Base-by-base conservation (phyloP, 37 sponge, comb jelly and placozoan genomes). In the Spongia lamella region DNA sequence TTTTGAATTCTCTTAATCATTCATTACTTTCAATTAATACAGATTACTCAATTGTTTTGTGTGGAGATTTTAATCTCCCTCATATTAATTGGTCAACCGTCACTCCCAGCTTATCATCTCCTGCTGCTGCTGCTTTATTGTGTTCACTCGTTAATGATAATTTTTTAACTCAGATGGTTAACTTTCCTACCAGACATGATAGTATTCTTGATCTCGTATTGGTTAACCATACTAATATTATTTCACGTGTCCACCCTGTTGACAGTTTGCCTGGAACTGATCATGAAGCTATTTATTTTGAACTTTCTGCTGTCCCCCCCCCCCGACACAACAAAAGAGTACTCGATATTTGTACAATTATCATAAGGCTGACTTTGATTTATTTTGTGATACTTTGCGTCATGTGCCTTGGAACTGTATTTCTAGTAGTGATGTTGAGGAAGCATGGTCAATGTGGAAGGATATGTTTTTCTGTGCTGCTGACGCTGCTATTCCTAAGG, bases 11-110 rank as follows among this genome's bases (percentile, higher is more conserved):
- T 6, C 50, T 68, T 4, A 19, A 22, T 7, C 7, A 65, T 36
- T 77, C 66, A 11, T 19, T 77, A 15, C 25, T 31, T 38, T 22
- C 11, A 20, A 20, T 49, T 1, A 55, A 53, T 22, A 14, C 63
- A 7, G 63, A 54, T 20, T n/a, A n/a, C n/a, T 37, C 66, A 14
- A 77, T 77, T 38, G 19, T 77, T 9, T 56, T 77, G 2, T 52
- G 55, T 50, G 78, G 78, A 30, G 78, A 77, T 56, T 77, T 77
- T 24, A 77, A 77, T 36, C 20, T 65, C 11, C 78, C 67, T 11
- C 40, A 38, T 38, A 26, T 72, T 52, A 53, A 5, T 4, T 39
- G 51, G 21, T 1, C 32, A 7, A 26, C 7, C 7, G 31, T 64
- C 7, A 29, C 65, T 7, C 32, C 65, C 4, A 32, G 14, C 6